These are phyloP conservation scores for Mylabris sibirica DNA, from an alignment of 2,888 invertebrate genomes.

Conservation along the genomic window DNA sequence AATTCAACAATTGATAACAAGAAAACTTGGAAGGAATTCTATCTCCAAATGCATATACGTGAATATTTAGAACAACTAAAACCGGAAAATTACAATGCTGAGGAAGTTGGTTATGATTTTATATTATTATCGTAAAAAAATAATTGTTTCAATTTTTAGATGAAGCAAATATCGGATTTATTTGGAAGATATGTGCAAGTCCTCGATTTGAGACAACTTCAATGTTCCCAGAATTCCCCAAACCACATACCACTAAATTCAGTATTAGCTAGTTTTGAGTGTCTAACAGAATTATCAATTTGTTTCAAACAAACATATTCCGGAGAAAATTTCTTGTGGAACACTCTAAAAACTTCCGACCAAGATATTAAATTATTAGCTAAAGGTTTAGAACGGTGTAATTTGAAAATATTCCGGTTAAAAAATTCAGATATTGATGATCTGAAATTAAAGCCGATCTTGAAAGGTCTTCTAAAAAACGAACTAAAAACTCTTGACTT, in stretches of 20 bases:
- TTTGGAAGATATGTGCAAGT: conserved; percentile 49
- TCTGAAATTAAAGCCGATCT: conserved; percentile 47
- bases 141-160: conserved; percentile 42
- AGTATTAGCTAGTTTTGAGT: conserved; percentile 49
- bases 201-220: conserved; percentile 48
- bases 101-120: conserved; percentile 44
- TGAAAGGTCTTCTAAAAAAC: conserved; percentile 49
- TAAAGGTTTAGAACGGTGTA: conserved; percentile 51
- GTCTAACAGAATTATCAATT: conserved; percentile 51
- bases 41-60: conserved; percentile 53
- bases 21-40: conserved; percentile 53
- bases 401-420: conserved; percentile 50
- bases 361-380: conserved; percentile 51
- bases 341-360: conserved; percentile 46
- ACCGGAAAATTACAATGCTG: conserved; percentile 55
- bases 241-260: conserved; percentile 52
- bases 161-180: conserved; percentile 51
- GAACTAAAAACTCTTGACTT: conserved; percentile 51
- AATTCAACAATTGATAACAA: conserved; percentile 9
- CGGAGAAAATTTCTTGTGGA: conserved; percentile 54
- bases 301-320: conserved; percentile 56
- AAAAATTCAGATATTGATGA: conserved; percentile 55
- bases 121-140: neutral
- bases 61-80: conserved; percentile 54
- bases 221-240: conserved; percentile 38